Base-by-base conservation (phyloP, 2,888 invertebrate species). In the Acrocyrtus sp. region DNA sequence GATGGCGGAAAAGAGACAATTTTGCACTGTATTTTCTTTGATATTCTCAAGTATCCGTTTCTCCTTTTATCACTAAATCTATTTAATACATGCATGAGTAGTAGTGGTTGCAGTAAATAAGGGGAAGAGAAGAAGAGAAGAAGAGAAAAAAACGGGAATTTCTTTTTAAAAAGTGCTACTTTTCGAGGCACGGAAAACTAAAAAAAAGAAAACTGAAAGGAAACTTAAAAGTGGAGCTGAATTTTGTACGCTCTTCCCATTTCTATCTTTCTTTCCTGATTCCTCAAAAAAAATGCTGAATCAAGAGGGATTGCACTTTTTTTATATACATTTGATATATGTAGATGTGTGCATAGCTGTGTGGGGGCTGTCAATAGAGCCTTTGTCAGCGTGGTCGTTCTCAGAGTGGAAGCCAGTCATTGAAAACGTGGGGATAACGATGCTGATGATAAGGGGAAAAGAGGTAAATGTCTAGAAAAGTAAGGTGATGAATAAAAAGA, bases 401-500 rank as follows among this genome's bases (percentile, higher is more conserved):
- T 10, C 21, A 17, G 17, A 45, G 5, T 39, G 39, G 15, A 39
- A 39, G n/a, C 12, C 34, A 8, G 12, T 12, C 34, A 34, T 34
- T 34, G 34, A 34, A 34, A 12, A 34, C 5, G 34, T 8, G 34
- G 12, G 34, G 34, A 34, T 34, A 34, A 34, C 34, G 34, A 34
- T 45, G 8, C 39, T 22, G 56, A 56, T 39, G 56, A 15, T 15
- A 56, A 21, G 6, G 4, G 22, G 21, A 47, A 41, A 48, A 39
- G 53, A 51, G 66, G 48, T 34, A 8, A n/a, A 34, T 34, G 56
- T 26, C 26, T 50, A 62, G 50, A 47, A 39, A 39, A 61, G 53
- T 34, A 50, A 63, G 51, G 62, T 72, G 72, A 72, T 65, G 53
- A 72, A 72, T 65, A 65, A 63, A 50, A 51, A 54, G 50, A 63